A percentile compares a stretch with the other conserved stretches of the same genome.
These are phyloP conservation scores for Drosophila willistoni DNA, from an alignment of 1,140 invertebrate species.

Conservation along the genomic window DNA sequence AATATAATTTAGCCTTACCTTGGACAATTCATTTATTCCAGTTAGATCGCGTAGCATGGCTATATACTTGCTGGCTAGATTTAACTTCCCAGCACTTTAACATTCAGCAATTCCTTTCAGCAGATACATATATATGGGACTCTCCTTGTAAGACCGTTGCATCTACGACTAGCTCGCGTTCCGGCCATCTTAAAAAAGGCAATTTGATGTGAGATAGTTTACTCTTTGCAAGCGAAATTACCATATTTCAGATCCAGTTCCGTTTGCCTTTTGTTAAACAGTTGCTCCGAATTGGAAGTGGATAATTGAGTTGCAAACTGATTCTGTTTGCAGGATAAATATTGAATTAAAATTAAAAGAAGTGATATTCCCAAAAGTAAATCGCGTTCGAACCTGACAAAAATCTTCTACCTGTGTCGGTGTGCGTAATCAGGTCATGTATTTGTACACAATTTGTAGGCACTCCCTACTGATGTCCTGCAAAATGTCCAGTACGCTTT, in stretches of 20 bases:
- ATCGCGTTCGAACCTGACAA: constrained; percentile 64
- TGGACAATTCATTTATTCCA: constrained; percentile 47
- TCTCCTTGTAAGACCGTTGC: constrained; percentile 82
- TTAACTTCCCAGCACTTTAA: constrained; percentile 65
- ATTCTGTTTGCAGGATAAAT: constrained; percentile 41
- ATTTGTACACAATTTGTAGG: constrained; percentile 89
- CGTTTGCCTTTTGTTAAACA: constrained; percentile 85
- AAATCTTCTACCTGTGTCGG: constrained; percentile 90
- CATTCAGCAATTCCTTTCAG: constrained; percentile 70
- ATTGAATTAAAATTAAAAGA: neutral
- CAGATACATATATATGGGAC: constrained; percentile 67
- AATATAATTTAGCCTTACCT: constrained; percentile 26
- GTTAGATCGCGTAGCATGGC: constrained; percentile 45
- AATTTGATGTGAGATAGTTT: constrained; percentile 88
- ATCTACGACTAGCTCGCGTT: constrained; percentile 65
- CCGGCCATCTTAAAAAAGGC: constrained; percentile 85
- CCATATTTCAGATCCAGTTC: constrained; percentile 85
- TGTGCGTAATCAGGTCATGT: constrained; percentile 88
- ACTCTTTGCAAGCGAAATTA: constrained; percentile 89
- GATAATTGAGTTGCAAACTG: constrained; percentile 64
- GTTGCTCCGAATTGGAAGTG: constrained; percentile 27
- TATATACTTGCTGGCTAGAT: constrained; percentile 71
- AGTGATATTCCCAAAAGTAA: neutral
- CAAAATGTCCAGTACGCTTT: constrained; percentile 85
- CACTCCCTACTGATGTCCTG: constrained; percentile 89